Evolutionary conservation across 2,888 invertebrate genomes (phyloP).

Genomic region (Eristalis pertinax): DNA sequence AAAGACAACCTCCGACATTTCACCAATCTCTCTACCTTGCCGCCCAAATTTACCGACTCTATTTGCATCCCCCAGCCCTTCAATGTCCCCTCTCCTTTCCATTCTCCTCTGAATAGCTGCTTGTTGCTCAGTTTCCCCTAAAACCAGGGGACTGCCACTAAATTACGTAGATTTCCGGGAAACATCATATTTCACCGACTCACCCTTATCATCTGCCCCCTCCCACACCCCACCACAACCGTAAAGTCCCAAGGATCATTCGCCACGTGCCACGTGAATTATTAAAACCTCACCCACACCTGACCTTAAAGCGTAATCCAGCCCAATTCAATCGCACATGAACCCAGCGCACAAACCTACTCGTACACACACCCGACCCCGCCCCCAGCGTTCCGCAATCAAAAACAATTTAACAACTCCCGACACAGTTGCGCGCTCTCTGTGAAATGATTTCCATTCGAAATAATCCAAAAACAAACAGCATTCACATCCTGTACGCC

Average conservation of each 20-base stretch:
- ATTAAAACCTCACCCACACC: conserved; percentile 1
- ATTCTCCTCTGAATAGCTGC: too few species aligned
- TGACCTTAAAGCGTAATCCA: conserved; percentile 2
- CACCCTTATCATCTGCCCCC: not conserved
- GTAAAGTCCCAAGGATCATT: not conserved
- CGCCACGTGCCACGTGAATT: conserved; percentile 7
- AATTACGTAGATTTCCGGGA: too few species aligned
- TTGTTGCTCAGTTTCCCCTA: too few species aligned
- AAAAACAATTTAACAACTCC: conserved; percentile 47
- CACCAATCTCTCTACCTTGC: too few species aligned
- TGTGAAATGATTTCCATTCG: conserved; percentile 49
- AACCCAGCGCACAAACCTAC: not conserved
- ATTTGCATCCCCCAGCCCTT: too few species aligned
- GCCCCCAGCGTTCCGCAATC: not conserved
- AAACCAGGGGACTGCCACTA: too few species aligned
- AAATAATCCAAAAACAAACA: conserved; percentile 48
- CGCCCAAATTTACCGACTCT: too few species aligned
- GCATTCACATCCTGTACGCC: conserved; percentile 16
- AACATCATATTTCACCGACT: not conserved
- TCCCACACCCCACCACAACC: not conserved
- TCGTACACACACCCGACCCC: not conserved
- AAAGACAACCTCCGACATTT: too few species aligned
- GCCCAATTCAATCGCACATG: conserved; percentile 15
- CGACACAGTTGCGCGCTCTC: conserved; percentile 20
- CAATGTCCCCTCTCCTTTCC: too few species aligned